phyloP scores from a whole-genome alignment of 1,140 invertebrate species.

The Solenopsis fugax region DNA sequence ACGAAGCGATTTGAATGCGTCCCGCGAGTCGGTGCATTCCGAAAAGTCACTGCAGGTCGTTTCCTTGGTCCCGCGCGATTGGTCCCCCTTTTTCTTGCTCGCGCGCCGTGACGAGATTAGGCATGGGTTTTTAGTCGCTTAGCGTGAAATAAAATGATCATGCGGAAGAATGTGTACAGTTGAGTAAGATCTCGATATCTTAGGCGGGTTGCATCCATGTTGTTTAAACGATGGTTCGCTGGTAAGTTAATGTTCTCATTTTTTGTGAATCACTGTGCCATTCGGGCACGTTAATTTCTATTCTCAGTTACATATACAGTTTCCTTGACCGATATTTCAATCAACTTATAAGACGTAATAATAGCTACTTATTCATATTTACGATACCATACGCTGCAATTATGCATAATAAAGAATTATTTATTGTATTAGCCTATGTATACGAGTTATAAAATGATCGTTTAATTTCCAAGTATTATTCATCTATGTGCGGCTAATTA shows the following conservation, averaged over 20 bases:
- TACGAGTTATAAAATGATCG: background rate
- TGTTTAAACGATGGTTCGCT: background rate
- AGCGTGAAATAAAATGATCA: slow-evolving; percentile 66
- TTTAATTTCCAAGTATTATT: background rate
- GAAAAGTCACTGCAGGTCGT: slow-evolving; percentile 54
- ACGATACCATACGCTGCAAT: background rate
- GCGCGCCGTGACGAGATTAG: slow-evolving; percentile 3
- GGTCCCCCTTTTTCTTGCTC: slow-evolving; percentile 20
- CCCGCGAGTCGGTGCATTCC: slow-evolving; percentile 62
- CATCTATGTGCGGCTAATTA: background rate
- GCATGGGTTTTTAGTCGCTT: background rate
- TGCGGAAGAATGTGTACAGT: slow-evolving; percentile 12
- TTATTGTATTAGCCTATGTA: background rate
- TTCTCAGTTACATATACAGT: background rate
- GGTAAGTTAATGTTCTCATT: background rate
- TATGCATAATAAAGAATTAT: background rate
- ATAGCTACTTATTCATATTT: background rate
- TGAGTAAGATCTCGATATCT: slow-evolving; percentile 43
- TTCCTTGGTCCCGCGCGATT: background rate
- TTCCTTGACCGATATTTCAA: background rate
- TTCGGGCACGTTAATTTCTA: background rate
- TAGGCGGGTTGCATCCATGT: no score
- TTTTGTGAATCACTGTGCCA: background rate
- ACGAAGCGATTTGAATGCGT: slow-evolving; percentile 76
- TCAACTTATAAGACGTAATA: background rate